Conservation (phyloP, 2,888 invertebrate species). For the Himalopsyche japonica region DNA sequence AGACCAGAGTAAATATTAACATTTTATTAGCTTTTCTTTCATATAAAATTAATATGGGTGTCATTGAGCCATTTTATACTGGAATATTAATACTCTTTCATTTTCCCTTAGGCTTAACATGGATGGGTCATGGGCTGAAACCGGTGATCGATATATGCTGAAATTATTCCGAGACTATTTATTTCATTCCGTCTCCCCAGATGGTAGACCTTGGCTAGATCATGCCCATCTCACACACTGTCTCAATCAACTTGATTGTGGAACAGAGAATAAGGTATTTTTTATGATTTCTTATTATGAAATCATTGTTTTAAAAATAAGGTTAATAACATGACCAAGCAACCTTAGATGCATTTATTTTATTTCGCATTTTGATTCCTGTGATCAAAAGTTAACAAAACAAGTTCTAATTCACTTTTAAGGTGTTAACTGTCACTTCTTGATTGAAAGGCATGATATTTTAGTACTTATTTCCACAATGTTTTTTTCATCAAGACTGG, state of each 20-base stretch:
- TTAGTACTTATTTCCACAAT: too few species aligned
- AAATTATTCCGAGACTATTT: slow-evolving; percentile 97
- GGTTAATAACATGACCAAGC: neutral
- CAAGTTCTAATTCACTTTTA: too few species aligned
- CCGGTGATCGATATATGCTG: slow-evolving; percentile 97
- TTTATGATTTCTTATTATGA: neutral
- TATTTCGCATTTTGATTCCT: too few species aligned
- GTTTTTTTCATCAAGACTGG: too few species aligned
- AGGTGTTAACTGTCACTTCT: too few species aligned
- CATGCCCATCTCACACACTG: slow-evolving; percentile 93
- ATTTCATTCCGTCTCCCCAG: slow-evolving; percentile 92
- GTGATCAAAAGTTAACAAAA: too few species aligned
- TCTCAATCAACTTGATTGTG: slow-evolving; percentile 90
- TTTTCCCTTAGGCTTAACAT: slow-evolving; percentile 71
- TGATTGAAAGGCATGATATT: too few species aligned
- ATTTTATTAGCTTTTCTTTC: neutral
- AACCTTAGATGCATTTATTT: neutral
- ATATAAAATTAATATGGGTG: neutral
- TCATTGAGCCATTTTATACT: neutral
- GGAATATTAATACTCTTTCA: slow-evolving; percentile 2
- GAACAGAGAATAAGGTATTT: slow-evolving; percentile 74
- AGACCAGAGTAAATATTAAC: slow-evolving; percentile 78
- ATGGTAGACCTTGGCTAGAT: slow-evolving; percentile 95
- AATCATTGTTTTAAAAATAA: too few species aligned
- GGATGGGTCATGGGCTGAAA: slow-evolving; percentile 96